Conservation (phyloP, 2,888 invertebrate species). For the Empis stercorea region DNA sequence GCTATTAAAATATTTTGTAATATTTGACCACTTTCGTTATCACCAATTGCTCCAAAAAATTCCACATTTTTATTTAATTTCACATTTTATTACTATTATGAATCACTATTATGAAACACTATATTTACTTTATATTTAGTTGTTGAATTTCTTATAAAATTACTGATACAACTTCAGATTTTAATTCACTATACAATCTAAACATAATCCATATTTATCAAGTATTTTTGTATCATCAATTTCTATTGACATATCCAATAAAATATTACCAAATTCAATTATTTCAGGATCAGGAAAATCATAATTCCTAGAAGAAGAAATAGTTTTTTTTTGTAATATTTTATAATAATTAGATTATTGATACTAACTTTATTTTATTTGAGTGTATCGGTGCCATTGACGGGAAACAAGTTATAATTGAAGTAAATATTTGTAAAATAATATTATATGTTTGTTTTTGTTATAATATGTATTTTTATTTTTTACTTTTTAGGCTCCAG, state of each 20-base stretch:
- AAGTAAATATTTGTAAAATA: too few species aligned
- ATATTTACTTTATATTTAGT: conserved; percentile 3
- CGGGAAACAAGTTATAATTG: too few species aligned
- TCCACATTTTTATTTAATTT: neutral
- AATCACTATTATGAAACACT: neutral
- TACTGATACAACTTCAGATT: conserved; percentile 20
- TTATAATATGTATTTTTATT: too few species aligned
- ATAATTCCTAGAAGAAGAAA: too few species aligned
- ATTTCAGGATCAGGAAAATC: too few species aligned
- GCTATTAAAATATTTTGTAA: conserved; percentile 32
- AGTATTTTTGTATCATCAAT: conserved; percentile 24
- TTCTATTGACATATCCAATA: conserved; percentile 27
- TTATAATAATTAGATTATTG: too few species aligned
- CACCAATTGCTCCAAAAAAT: conserved; percentile 42
- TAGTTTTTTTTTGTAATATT: too few species aligned
- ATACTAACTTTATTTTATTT: too few species aligned
- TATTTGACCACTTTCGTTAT: conserved; percentile 36
- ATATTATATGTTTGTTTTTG: too few species aligned
- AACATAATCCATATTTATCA: conserved; percentile 21
- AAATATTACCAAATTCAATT: conserved; percentile 31
- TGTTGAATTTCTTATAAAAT: conserved; percentile 19
- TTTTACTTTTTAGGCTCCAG: too few species aligned
- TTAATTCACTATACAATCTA: conserved; percentile 28
- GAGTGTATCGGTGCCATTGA: too few species aligned
- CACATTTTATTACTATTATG: conserved; percentile 13